A percentile compares a stretch with the other conserved stretches of the same genome.
Conservation (phyloP, 2,888 invertebrate species). For the Caenorhabditis virilis region DNA sequence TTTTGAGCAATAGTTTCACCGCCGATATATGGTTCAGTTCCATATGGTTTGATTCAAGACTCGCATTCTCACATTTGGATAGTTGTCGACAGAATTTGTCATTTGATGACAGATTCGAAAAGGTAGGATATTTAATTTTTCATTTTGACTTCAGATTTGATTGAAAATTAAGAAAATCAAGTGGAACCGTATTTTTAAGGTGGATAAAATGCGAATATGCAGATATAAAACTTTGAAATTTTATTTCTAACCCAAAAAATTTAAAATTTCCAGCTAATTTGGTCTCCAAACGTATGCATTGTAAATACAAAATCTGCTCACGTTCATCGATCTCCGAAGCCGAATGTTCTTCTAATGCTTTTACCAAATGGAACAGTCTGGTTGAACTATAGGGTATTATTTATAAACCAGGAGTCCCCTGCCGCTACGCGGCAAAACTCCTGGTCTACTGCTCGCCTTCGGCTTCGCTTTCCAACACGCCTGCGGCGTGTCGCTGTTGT, state of each 20-base stretch:
- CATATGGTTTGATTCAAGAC: slow-evolving; percentile 63
- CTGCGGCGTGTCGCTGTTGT: too few relatives aligned
- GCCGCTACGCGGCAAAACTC: too few relatives aligned
- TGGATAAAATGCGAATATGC: too few relatives aligned
- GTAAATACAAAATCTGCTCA: slow-evolving; percentile 61
- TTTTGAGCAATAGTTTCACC: slow-evolving; percentile 62
- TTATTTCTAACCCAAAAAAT: too few relatives aligned
- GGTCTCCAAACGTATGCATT: slow-evolving; percentile 66
- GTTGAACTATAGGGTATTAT: slow-evolving; percentile 62
- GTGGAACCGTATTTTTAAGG: too few relatives aligned
- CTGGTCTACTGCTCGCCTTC: too few relatives aligned
- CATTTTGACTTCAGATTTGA: too few relatives aligned
- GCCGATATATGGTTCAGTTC: slow-evolving; percentile 67
- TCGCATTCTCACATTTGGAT: slow-evolving; percentile 60
- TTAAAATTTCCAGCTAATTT: slow-evolving; percentile 58
- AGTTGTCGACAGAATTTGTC: slow-evolving; percentile 60
- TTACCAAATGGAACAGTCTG: slow-evolving; percentile 65
- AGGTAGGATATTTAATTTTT: too few relatives aligned
- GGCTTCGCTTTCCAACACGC: too few relatives aligned
- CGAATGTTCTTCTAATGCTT: slow-evolving; percentile 65
- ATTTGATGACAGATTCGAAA: slow-evolving; percentile 65
- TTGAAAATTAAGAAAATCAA: too few relatives aligned
- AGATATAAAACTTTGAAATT: too few relatives aligned
- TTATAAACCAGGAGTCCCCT: too few relatives aligned
- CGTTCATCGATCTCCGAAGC: slow-evolving; percentile 62